These are phyloP conservation scores for Bombus huntii DNA, from an alignment of 1,140 invertebrate species.

Conservation along the genomic window DNA sequence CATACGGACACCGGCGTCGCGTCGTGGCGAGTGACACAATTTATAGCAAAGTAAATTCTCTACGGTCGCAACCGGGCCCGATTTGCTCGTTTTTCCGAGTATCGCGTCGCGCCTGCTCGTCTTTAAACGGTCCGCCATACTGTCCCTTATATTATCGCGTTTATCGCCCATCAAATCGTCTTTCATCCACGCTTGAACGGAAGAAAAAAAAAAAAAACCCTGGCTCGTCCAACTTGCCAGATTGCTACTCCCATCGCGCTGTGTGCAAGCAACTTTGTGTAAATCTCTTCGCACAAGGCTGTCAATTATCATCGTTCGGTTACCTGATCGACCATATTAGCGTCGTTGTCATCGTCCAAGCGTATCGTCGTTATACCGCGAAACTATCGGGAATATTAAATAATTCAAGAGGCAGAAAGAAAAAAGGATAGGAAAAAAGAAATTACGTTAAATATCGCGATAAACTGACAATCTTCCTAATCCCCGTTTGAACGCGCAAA, in stretches of 20 bases:
- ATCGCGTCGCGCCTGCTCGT: conserved; percentile 35
- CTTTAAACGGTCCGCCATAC: conserved; percentile 7
- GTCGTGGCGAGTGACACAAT: conserved; percentile 22
- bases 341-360: not conserved
- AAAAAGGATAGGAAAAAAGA: accelerated
- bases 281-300: conserved; percentile 31
- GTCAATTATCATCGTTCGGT: conserved; percentile 51
- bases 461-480: not conserved
- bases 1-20: conserved; percentile 5
- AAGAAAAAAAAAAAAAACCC: not conserved
- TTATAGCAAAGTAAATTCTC: conserved; percentile 57
- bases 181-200: conserved; percentile 29
- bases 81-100: conserved; percentile 46
- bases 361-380: not conserved
- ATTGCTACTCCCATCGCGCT: conserved; percentile 19
- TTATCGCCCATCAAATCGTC: conserved; percentile 64
- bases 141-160: conserved; percentile 53
- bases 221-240: conserved; percentile 4
- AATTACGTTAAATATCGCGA: too few relatives aligned
- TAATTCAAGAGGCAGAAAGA: too few relatives aligned
- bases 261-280: conserved; percentile 48
- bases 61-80: not conserved
- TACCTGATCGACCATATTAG: conserved; percentile 46
- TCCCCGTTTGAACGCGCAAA: too few relatives aligned
- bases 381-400: not conserved